Conservation (phyloP, 2,888 invertebrate species). For the Conomelus anceps region DNA sequence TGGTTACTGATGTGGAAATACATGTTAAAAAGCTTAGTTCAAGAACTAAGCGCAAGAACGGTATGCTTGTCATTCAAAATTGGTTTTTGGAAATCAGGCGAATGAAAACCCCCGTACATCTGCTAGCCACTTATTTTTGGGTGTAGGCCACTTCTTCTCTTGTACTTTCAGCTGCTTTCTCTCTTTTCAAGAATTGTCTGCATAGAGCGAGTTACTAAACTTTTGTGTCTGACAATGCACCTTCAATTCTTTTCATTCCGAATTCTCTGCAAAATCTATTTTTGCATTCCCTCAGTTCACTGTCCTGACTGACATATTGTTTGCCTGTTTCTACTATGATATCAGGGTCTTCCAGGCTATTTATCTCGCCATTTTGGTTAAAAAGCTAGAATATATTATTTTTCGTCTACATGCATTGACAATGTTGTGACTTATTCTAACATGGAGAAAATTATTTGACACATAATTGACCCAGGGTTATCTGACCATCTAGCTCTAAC, state of each 20-base stretch:
- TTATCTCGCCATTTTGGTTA: too few relatives aligned
- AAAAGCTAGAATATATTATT: too few relatives aligned
- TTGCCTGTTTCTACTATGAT: background rate
- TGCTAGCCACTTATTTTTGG: background rate
- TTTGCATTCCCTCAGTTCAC: background rate
- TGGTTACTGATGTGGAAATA: background rate
- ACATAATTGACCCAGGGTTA: too few relatives aligned
- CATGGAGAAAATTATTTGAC: too few relatives aligned
- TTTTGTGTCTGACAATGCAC: background rate
- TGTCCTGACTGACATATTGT: background rate
- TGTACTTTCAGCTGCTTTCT: background rate
- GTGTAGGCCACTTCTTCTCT: background rate
- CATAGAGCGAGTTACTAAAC: background rate
- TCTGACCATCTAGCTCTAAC: too few relatives aligned
- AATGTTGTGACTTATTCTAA: too few relatives aligned
- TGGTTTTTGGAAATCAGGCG: background rate
- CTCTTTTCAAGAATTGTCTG: background rate
- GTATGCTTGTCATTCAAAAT: background rate
- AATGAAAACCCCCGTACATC: background rate
- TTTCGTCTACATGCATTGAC: too few relatives aligned
- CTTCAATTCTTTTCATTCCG: background rate
- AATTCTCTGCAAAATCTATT: background rate
- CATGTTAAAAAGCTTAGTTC: background rate
- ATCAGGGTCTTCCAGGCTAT: background rate
- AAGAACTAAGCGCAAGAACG: background rate